Evolutionary conservation across 2,797 vertebrate genomes (phyloP), one percentile per base, ranked within the genome.

Genomic region (Diplodus puntazzo): DNA sequence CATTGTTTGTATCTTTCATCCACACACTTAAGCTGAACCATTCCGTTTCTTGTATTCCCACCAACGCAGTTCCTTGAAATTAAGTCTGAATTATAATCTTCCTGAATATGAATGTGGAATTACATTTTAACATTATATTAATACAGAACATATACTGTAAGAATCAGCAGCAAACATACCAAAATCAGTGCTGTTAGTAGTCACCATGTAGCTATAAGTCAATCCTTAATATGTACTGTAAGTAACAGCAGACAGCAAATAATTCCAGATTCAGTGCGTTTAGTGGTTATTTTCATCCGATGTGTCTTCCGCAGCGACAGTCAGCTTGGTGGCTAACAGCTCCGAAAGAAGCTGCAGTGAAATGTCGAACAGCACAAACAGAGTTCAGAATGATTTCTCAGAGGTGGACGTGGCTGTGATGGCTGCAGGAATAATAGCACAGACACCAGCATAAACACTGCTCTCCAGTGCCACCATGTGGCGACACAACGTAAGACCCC

Each of bases 381-480:
- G 43, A 80, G 53, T 57, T 81, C 23, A 61, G 11, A 84, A 79
- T 73, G 63, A 60, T 79, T 80, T 82, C 49, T 52, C 53, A 50
- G 70, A 81, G 81, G 72, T 61, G 75, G 80, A 59, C 45, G 0
- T 53, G 82, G 39, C 78, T 80, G 39, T 80, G 64, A 50, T 80
- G 75, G 61, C 43, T 62, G 79, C 34, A 69, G 67, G 60, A 69
- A 61, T 71, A 3, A 69, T 77, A 73, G 79, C 69, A 73, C 23
- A 65, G 63, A 72, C 55, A 42, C 49, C 4, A 42, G 39, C 42
- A 58, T 53, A 82, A 84, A 77, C 54, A 8, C 68, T 89, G 92
- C 85, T 91, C 81, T 91, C 75, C 77, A 86, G 16, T 92, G 91
- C 89, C 94, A 89, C 82, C 94, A 85, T 81, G 92, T 94, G 94